Conservation (phyloP, 2,113 vertebrate genomes). For the Pluvialis apricaria region DNA sequence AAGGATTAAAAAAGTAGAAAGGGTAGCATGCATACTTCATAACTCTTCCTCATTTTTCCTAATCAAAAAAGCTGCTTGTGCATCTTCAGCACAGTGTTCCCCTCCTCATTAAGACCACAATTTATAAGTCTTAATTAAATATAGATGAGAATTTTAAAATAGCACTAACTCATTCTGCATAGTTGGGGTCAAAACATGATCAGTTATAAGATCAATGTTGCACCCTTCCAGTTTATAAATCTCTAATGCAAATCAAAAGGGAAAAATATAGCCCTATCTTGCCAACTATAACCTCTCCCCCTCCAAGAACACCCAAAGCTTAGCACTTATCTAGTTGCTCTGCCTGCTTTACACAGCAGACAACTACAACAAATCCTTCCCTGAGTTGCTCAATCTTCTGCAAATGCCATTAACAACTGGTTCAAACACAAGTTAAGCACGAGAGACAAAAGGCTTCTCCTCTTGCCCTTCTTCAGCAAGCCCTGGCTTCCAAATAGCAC, state of each 20-base stretch:
- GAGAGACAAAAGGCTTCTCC: neutral
- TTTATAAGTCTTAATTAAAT: slow-evolving; percentile 34
- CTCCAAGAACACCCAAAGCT: neutral
- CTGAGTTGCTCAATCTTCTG: accelerated
- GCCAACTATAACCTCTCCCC: neutral
- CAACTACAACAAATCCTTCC: neutral
- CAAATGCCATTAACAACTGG: neutral
- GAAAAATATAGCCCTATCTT: neutral
- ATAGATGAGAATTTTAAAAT: slow-evolving; percentile 35
- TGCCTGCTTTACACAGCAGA: neutral
- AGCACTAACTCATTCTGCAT: neutral
- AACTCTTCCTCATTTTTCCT: slow-evolving; percentile 13
- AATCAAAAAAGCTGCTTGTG: neutral
- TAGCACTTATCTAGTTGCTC: neutral
- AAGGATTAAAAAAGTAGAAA: neutral
- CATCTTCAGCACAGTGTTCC: neutral
- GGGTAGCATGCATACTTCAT: neutral
- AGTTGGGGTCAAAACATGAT: neutral
- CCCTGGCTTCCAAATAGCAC: neutral
- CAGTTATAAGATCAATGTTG: neutral
- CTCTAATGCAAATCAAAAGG: neutral
- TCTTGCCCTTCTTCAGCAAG: neutral
- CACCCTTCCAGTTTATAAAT: neutral
- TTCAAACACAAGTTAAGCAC: neutral
- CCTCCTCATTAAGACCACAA: slow-evolving; percentile 1